Base-by-base conservation (phyloP, 2,888 invertebrate species). In the Tachina fera region DNA sequence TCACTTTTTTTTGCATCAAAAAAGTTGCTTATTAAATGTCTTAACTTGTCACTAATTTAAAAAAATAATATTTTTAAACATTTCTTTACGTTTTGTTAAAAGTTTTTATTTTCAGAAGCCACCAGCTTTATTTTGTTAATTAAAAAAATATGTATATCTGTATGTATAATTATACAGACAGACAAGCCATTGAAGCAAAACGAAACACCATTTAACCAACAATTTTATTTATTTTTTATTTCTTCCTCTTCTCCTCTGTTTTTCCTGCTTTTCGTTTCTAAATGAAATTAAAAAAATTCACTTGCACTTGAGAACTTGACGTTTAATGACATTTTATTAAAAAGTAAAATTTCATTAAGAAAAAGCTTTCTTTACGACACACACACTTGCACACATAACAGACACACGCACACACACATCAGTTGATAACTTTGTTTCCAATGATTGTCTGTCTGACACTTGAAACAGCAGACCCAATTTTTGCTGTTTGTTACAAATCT, bases 331-430 rank as follows among this genome's bases (percentile, higher is more conserved):
- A 68, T 82, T 61, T 86, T 82, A 86, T 82, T 86, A 86, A 82
- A 86, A 82, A 86, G 85, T 82, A 82, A 86, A 86, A 86, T 86
- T 86, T 86, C 82, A 85, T 85, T 85, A 85, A 78, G 85, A 63
- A 82, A 85, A 82, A 53, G 70, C 63, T 49, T 58, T 60, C 71
- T 82, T 79, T 63, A 79, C 70, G 70, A 72, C 65, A 56, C 22
- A 49, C 14, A 22, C 9, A 2, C 16, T 16, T 19, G 19, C 9
- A 45, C 63, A n/a, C 31, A 45, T n/a, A 13, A 65, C 45, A 5
- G 31, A 47, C 53, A n/a, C 31, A 45, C 31, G 9, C 16, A 16
- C 53, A 16, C 16, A 41, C 22, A 31, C 31, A 47, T 8, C 41
- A 68, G 19, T 61, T 41, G 10, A 14, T 49, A 19, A 58, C 51